phyloP scores from a whole-genome alignment of 2,113 vertebrate species.

The Aviceda subcristata region DNA sequence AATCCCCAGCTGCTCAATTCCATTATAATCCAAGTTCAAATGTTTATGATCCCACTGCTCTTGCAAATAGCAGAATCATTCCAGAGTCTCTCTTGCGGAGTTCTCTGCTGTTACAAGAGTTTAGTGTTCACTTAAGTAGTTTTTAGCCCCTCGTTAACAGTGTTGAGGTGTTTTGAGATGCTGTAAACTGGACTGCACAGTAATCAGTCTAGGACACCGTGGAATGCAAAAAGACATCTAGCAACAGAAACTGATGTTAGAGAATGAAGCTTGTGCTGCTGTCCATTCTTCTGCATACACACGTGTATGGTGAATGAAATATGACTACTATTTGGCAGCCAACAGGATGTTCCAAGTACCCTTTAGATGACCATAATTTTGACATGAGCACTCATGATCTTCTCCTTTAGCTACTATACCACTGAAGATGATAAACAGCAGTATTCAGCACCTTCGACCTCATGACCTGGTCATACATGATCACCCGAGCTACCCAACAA shows the following conservation, averaged over 20 bases:
- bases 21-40: rapidly evolving
- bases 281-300: background rate
- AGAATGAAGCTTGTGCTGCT: background rate
- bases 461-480: background rate
- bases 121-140: background rate
- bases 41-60: background rate
- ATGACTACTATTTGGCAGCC: background rate
- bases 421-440: background rate
- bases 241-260: background rate
- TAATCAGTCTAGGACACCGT: background rate
- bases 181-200: background rate
- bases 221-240: rapidly evolving
- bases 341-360: background rate
- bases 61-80: background rate
- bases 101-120: background rate
- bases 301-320: background rate
- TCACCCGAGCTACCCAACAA: background rate
- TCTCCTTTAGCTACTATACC: background rate
- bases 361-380: background rate
- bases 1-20: background rate
- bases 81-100: background rate
- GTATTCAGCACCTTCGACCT: background rate
- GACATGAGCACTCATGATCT: background rate
- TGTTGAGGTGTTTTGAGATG: background rate
- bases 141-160: background rate